These are phyloP conservation scores for Eumacrocentrus americanus DNA, from an alignment of 2,888 invertebrate genomes.

Conservation along the genomic window DNA sequence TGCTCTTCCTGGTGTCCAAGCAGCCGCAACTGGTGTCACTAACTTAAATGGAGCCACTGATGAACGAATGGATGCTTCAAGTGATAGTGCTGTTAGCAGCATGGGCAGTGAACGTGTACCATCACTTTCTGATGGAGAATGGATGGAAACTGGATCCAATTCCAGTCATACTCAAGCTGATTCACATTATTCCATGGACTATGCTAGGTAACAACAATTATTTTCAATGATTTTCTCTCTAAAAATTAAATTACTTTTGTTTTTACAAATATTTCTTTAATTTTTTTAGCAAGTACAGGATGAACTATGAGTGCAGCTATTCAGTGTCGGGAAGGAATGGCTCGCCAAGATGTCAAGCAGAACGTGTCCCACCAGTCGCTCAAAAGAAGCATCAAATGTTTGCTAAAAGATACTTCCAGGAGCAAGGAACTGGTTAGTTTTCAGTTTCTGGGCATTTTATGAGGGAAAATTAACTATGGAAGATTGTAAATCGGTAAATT, in stretches of 20 bases:
- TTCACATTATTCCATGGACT: constrained; percentile 74
- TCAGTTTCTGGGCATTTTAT: too few species aligned
- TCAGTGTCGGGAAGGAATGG: constrained; percentile 60
- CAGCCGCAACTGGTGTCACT: constrained; percentile 57
- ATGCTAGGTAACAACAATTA: constrained; percentile 57
- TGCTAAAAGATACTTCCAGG: constrained; percentile 86
- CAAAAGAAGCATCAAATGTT: constrained; percentile 95
- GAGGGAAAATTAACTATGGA: too few species aligned
- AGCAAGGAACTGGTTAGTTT: constrained; percentile 52
- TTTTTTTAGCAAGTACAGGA: constrained; percentile 70
- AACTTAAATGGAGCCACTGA: constrained; percentile 59
- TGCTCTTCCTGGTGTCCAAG: constrained; percentile 52
- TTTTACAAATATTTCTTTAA: constrained; percentile 4
- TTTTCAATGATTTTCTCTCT: not conserved
- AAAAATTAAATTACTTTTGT: constrained; percentile 2
- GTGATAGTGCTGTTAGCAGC: constrained; percentile 90
- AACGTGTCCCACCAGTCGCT: constrained; percentile 71
- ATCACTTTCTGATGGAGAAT: constrained; percentile 86
- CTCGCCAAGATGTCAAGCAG: constrained; percentile 62
- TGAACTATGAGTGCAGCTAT: constrained; percentile 76
- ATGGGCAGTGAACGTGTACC: constrained; percentile 92
- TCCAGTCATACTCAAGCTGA: constrained; percentile 72
- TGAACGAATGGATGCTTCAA: constrained; percentile 81
- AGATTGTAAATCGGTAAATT: too few species aligned
- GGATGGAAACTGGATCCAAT: constrained; percentile 88